A percentile compares a stretch with the other conserved stretches of the same genome.
phyloP scores from a whole-genome alignment of 2,113 vertebrate genomes.

The Atherinomorus stipes region DNA sequence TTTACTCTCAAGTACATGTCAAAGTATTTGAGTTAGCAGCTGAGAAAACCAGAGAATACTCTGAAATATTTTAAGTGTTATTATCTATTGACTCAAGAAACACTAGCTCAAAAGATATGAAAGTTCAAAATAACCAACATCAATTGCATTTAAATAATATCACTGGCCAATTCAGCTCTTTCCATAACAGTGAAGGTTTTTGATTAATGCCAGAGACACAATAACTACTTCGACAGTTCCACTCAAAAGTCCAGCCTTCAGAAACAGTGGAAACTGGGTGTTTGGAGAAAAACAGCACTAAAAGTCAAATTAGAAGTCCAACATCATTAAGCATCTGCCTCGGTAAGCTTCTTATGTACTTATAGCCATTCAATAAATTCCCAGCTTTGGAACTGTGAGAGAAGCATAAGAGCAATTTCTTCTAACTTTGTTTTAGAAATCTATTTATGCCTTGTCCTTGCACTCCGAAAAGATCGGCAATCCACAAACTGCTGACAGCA shows the following conservation, averaged over 20 bases:
- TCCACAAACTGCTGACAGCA: slow-evolving; percentile 58
- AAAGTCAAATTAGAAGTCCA: slow-evolving; percentile 43
- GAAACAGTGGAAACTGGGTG: neutral
- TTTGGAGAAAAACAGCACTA: neutral
- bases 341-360: slow-evolving; percentile 26
- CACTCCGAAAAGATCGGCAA: slow-evolving; percentile 20
- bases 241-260: neutral
- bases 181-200: no score
- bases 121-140: no score
- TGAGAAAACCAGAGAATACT: no score
- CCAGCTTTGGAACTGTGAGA: slow-evolving; percentile 12
- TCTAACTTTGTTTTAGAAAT: slow-evolving; percentile 45
- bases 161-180: neutral
- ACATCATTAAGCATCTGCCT: slow-evolving; percentile 45
- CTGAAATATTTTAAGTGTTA: no score
- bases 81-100: no score
- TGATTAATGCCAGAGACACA: neutral
- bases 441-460: slow-evolving; percentile 43
- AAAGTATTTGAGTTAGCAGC: no score
- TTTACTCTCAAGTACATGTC: no score
- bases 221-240: neutral
- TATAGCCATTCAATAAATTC: slow-evolving; percentile 29
- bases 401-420: slow-evolving; percentile 16
- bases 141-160: no score
- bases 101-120: no score